A percentile compares a stretch with the other conserved stretches of the same genome.
Conservation (phyloP, 2,797 vertebrate species). For the Sebastes nivosus region DNA sequence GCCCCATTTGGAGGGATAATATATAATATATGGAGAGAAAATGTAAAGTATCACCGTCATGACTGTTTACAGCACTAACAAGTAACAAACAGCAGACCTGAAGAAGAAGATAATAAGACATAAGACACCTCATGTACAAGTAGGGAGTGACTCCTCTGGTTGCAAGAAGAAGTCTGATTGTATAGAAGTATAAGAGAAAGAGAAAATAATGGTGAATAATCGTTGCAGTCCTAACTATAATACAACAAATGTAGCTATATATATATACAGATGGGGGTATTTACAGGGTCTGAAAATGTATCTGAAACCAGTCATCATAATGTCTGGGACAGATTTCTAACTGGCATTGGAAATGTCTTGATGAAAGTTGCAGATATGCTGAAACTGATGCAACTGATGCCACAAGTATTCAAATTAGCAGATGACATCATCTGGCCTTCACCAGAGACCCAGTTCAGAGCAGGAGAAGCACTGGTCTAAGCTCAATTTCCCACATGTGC, state of each 20-base stretch:
- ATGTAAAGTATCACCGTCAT: background rate
- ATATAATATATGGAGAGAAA: too few relatives aligned
- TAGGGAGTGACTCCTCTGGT: background rate
- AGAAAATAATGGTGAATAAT: background rate
- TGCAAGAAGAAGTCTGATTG: background rate
- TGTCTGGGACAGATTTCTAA: background rate
- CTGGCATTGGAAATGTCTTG: background rate
- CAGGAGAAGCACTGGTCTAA: constrained; percentile 1
- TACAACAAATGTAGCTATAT: background rate
- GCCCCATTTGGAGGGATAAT: background rate
- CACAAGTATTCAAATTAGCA: constrained; percentile 63
- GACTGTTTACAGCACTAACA: background rate
- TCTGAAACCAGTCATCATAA: background rate
- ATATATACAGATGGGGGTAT: background rate
- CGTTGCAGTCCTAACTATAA: background rate
- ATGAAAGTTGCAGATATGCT: constrained; percentile 61
- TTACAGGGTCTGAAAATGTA: background rate
- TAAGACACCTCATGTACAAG: background rate
- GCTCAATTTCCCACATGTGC: constrained; percentile 41
- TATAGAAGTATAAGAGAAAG: background rate
- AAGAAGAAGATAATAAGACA: background rate
- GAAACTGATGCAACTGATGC: constrained; percentile 49
- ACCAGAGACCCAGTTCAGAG: constrained; percentile 11
- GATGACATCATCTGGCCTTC: constrained; percentile 59
- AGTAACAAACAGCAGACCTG: background rate